These are phyloP conservation scores for Notolabrus celidotus DNA, from an alignment of 2,797 vertebrate genomes.

Conservation along the genomic window DNA sequence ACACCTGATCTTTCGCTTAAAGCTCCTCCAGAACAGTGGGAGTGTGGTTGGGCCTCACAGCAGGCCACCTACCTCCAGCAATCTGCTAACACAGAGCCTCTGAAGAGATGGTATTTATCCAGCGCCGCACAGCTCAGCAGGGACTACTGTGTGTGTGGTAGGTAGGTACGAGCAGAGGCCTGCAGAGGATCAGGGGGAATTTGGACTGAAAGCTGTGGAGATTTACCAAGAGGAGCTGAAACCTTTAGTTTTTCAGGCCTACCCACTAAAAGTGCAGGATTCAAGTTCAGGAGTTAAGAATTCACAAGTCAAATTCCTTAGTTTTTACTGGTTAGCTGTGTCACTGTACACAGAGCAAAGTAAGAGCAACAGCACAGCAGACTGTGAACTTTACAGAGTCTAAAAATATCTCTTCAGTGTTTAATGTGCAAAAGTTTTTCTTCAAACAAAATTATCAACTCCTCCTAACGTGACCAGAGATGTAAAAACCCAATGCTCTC, in stretches of 20 bases:
- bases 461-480: no score
- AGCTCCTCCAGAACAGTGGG: conserved; percentile 76
- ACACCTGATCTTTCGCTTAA: conserved; percentile 84
- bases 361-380: neutral
- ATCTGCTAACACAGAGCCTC: conserved; percentile 74
- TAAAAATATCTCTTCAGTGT: no score
- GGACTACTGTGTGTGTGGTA: conserved; percentile 73
- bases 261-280: neutral
- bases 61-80: conserved; percentile 69
- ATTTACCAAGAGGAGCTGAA: conserved; percentile 21
- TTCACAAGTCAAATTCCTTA: no score
- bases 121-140: conserved; percentile 68
- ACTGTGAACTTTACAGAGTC: neutral
- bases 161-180: conserved; percentile 64
- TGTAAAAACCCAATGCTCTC: no score
- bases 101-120: conserved; percentile 77
- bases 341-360: no score
- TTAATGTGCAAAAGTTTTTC: no score
- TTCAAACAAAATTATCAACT: no score
- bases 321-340: no score
- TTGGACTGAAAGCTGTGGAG: conserved; percentile 45
- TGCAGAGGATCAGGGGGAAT: conserved; percentile 19
- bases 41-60: conserved; percentile 77
- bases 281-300: neutral
- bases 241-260: conserved; percentile 8